These are phyloP conservation scores for Mylabris sibirica DNA, from an alignment of 2,888 invertebrate species.

Conservation along the genomic window DNA sequence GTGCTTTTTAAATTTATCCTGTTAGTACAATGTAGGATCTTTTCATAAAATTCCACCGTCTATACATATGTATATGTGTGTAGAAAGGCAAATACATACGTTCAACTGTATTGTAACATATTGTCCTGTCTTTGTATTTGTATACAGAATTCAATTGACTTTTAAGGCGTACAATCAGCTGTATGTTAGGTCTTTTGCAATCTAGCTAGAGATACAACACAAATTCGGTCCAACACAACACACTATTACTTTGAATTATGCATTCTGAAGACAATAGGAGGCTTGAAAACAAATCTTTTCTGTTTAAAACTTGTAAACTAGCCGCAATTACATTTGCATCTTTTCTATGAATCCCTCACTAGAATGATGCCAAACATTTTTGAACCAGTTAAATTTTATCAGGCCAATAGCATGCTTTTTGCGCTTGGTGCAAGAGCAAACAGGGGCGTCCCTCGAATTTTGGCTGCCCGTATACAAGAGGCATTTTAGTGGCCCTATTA, in stretches of 20 bases:
- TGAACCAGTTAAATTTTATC: too few species aligned
- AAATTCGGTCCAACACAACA: neutral
- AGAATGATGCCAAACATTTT: too few species aligned
- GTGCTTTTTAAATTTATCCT: neutral
- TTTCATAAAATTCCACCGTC: neutral
- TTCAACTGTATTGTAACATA: neutral
- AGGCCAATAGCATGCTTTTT: too few species aligned
- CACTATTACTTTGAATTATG: neutral
- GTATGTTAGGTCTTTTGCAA: neutral
- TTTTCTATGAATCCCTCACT: neutral
- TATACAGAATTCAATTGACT: slow-evolving; percentile 2
- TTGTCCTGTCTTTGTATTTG: slow-evolving; percentile 2
- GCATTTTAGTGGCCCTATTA: too few species aligned
- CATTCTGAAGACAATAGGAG: neutral
- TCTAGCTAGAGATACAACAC: neutral
- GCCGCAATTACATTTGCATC: too few species aligned
- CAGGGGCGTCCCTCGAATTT: too few species aligned
- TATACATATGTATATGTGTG: neutral
- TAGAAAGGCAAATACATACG: neutral
- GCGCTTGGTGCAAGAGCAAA: too few species aligned
- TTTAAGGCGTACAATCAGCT: neutral
- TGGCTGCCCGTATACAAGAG: too few species aligned
- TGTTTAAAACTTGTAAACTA: neutral
- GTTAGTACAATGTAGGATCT: neutral
- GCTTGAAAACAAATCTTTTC: neutral